Evolutionary conservation across 2,113 vertebrate species (phyloP).

Genomic region (Mionectes macconnelli): DNA sequence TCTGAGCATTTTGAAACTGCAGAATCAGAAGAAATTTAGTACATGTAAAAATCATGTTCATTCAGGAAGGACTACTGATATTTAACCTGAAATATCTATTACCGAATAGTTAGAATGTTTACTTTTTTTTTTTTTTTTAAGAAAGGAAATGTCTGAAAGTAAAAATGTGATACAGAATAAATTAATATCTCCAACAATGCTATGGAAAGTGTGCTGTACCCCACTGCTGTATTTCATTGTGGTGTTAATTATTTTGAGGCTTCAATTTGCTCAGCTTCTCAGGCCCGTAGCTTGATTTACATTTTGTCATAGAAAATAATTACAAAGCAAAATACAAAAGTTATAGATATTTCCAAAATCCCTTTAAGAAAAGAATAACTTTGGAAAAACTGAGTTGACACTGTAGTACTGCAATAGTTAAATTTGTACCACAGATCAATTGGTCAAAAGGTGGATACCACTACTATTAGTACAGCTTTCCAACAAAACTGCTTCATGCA

Average conservation of each 20-base stretch:
- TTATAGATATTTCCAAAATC: neutral
- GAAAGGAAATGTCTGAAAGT: neutral
- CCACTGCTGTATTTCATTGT: neutral
- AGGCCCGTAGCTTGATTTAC: neutral
- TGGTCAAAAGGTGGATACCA: neutral
- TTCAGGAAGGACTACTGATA: neutral
- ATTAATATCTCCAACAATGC: neutral
- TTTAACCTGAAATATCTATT: neutral
- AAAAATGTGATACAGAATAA: neutral
- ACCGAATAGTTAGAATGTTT: neutral
- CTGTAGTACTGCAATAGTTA: neutral
- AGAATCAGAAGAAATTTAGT: neutral
- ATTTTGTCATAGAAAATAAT: constrained; percentile 49
- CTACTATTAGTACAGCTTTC: neutral
- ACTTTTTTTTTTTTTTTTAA: neutral
- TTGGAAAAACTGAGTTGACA: constrained; percentile 17
- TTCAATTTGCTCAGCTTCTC: constrained; percentile 33
- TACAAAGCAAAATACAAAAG: constrained; percentile 31
- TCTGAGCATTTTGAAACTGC: neutral
- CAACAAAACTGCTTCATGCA: neutral
- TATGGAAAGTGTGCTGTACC: neutral
- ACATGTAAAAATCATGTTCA: neutral
- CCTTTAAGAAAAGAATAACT: neutral
- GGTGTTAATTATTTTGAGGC: constrained; percentile 8
- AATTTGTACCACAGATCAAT: neutral